Evolutionary conservation across 2,797 vertebrate species (phyloP).

Genomic region (Emydoidea blandingii): DNA sequence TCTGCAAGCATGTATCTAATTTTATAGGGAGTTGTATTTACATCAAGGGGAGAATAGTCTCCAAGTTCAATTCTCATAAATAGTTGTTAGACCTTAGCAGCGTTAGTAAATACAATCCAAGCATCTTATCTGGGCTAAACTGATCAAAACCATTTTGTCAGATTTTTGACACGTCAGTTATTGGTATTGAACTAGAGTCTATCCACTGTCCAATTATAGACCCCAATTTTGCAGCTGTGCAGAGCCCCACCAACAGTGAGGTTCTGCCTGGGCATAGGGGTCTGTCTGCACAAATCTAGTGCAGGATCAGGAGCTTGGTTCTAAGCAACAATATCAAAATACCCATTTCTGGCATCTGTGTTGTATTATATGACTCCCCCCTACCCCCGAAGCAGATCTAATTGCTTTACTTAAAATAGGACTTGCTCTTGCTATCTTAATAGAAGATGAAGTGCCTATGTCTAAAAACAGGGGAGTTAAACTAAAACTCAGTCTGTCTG

Average conservation of each 20-base stretch:
- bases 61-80: rapidly evolving
- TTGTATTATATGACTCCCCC: background rate
- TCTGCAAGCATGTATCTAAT: background rate
- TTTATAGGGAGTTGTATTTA: background rate
- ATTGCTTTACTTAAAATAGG: background rate
- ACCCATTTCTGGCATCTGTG: background rate
- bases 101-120: background rate
- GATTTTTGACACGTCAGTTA: background rate
- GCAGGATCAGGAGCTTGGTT: background rate
- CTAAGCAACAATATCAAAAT: background rate
- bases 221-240: background rate
- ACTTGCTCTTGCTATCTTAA: background rate
- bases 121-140: background rate
- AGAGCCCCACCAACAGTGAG: background rate
- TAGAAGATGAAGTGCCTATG: background rate
- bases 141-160: background rate
- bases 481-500: background rate
- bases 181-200: background rate
- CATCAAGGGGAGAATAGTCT: background rate
- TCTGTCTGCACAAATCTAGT: background rate
- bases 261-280: background rate
- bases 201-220: background rate
- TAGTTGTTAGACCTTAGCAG: background rate
- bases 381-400: background rate
- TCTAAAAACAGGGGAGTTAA: background rate